A percentile compares a stretch with the other conserved stretches of the same genome.
These are phyloP conservation scores for Nematolebias whitei DNA, from an alignment of 2,113 vertebrate species.

Conservation along the genomic window DNA sequence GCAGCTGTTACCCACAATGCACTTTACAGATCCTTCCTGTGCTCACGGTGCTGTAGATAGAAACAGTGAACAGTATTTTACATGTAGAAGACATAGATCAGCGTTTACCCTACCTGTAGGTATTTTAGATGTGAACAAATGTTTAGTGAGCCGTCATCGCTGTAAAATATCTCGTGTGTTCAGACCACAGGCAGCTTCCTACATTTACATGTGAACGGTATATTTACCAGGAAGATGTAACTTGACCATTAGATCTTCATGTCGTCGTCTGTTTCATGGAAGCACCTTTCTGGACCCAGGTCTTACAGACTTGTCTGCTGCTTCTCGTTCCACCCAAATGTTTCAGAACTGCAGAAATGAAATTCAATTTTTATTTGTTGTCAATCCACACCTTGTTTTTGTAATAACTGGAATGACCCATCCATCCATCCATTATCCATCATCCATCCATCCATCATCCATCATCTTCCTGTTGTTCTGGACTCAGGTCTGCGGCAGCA, in stretches of 20 bases:
- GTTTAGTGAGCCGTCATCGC: slow-evolving; percentile 11
- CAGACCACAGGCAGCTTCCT: not conserved
- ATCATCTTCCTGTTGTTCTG: no score
- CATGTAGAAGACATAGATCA: slow-evolving; percentile 23
- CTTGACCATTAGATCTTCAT: no score
- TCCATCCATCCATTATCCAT: no score
- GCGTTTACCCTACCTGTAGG: slow-evolving; percentile 13
- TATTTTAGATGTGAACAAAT: slow-evolving; percentile 11
- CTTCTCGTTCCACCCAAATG: no score
- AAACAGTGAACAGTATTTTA: slow-evolving; percentile 6
- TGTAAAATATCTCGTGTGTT: slow-evolving; percentile 34
- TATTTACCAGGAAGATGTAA: slow-evolving; percentile 1
- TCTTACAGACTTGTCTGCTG: no score
- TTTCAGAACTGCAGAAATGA: no score
- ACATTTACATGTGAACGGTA: slow-evolving; percentile 7
- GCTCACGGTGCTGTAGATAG: slow-evolving; percentile 8
- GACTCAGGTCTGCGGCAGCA: no score
- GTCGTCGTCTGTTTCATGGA: not conserved
- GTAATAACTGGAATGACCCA: no score
- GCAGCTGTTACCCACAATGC: slow-evolving; percentile 47
- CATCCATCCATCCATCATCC: no score
- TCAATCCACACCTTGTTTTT: no score
- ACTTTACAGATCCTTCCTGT: slow-evolving; percentile 62
- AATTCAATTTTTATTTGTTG: no score
- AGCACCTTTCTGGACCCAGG: no score